These are phyloP conservation scores for Phlogophora meticulosa DNA, from an alignment of 2,888 invertebrate genomes.

Conservation along the genomic window DNA sequence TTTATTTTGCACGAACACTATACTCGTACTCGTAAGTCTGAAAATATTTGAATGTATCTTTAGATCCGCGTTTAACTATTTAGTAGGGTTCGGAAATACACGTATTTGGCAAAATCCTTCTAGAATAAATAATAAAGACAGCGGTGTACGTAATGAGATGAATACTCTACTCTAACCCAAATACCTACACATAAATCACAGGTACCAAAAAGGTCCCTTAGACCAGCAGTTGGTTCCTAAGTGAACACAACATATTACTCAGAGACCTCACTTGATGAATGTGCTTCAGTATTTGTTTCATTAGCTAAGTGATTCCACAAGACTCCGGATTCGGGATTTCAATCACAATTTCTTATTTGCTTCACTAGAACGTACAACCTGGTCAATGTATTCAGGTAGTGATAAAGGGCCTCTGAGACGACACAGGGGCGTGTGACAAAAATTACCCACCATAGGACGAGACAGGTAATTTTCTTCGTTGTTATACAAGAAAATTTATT, in stretches of 20 bases:
- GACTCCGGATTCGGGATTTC: constrained; percentile 33
- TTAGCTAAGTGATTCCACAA: constrained; percentile 66
- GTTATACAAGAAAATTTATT: constrained; percentile 55
- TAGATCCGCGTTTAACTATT: no score
- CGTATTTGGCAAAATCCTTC: no score
- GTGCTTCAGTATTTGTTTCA: constrained; percentile 61
- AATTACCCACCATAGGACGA: constrained; percentile 30
- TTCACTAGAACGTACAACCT: constrained; percentile 22
- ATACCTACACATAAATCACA: constrained; percentile 44
- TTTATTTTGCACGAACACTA: no score
- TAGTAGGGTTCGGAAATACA: no score
- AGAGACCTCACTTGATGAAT: constrained; percentile 52
- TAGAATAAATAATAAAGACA: background rate
- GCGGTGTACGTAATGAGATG: background rate
- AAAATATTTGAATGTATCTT: background rate
- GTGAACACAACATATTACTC: constrained; percentile 58
- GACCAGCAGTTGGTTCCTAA: constrained; percentile 37
- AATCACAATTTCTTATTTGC: constrained; percentile 31
- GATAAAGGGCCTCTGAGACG: constrained; percentile 16
- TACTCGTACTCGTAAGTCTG: no score
- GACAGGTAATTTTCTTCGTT: constrained; percentile 54
- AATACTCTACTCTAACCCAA: constrained; percentile 12
- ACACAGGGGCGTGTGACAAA: constrained; percentile 32
- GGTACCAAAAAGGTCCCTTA: constrained; percentile 45
- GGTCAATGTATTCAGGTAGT: constrained; percentile 30